These are phyloP conservation scores for Mantis religiosa DNA, from an alignment of 2,888 invertebrate species.

Conservation along the genomic window DNA sequence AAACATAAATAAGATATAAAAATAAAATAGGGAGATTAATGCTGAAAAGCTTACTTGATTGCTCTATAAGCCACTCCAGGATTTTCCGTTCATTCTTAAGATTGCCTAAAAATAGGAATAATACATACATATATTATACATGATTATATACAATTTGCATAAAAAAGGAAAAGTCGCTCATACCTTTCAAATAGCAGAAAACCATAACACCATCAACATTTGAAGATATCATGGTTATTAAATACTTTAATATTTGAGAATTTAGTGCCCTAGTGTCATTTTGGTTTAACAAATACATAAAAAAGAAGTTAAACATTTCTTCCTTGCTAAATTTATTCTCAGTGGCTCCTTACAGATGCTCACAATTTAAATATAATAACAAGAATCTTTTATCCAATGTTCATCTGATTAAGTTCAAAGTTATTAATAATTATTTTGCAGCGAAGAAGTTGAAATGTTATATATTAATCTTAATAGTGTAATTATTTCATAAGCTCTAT, in stretches of 20 bases:
- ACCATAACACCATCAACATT: no score
- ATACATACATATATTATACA: background rate
- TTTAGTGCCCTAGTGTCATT: no score
- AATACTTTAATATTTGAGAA: no score
- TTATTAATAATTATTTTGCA: no score
- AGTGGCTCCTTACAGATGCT: background rate
- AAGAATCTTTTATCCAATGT: no score
- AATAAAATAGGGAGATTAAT: background rate
- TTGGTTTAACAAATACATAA: no score
- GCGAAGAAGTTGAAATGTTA: no score
- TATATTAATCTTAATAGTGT: no score
- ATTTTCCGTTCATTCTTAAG: slow-evolving; percentile 92
- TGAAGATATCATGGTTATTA: no score
- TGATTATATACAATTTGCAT: background rate
- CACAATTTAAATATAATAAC: background rate
- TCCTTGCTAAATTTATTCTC: background rate
- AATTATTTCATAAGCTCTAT: no score
- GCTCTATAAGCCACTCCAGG: slow-evolving; percentile 92
- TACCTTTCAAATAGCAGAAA: background rate
- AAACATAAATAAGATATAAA: slow-evolving; percentile 6
- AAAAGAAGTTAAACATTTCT: background rate
- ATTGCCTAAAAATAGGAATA: slow-evolving; percentile 69
- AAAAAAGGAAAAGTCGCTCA: background rate
- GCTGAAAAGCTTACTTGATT: slow-evolving; percentile 38
- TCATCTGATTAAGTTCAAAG: no score